Percentiles rank a stretch among this genome's conserved stretches.
These are phyloP conservation scores for Gouania willdenowi DNA, from an alignment of 2,797 vertebrate genomes.

Conservation along the genomic window DNA sequence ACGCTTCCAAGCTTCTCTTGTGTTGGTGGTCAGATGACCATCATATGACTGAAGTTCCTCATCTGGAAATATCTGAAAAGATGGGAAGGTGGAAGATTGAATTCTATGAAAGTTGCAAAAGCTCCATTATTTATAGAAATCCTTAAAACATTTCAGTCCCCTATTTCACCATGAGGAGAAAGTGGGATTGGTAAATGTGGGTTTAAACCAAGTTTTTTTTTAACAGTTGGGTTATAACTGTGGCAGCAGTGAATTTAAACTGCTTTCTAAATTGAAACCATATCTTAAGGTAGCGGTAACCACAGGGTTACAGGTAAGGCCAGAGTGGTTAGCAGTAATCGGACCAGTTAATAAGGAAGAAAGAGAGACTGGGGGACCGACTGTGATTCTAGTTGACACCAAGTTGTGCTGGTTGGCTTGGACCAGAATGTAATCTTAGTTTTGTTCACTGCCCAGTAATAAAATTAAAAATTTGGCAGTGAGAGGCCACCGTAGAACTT, in stretches of 20 bases:
- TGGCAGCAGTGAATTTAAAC: background rate
- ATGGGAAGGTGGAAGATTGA: background rate
- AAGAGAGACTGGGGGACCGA: background rate
- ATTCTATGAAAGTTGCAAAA: background rate
- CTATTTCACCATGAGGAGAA: background rate
- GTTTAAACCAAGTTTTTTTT: background rate
- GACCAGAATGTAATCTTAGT: background rate
- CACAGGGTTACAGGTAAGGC: background rate
- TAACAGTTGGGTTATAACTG: background rate
- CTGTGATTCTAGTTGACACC: background rate
- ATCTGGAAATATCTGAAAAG: background rate
- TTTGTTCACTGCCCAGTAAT: background rate
- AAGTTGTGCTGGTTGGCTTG: background rate
- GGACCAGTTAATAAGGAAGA: too few species aligned
- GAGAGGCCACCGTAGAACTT: background rate
- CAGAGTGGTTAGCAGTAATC: background rate
- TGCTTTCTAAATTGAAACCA: background rate
- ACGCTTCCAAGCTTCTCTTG: background rate
- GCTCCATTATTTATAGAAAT: background rate
- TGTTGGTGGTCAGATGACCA: background rate
- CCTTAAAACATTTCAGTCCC: background rate
- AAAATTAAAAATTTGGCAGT: background rate
- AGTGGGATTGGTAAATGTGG: background rate
- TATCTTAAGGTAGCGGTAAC: background rate
- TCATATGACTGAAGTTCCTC: background rate